Conservation (phyloP, 2,888 invertebrate species). For the Sminthurides aquaticus region DNA sequence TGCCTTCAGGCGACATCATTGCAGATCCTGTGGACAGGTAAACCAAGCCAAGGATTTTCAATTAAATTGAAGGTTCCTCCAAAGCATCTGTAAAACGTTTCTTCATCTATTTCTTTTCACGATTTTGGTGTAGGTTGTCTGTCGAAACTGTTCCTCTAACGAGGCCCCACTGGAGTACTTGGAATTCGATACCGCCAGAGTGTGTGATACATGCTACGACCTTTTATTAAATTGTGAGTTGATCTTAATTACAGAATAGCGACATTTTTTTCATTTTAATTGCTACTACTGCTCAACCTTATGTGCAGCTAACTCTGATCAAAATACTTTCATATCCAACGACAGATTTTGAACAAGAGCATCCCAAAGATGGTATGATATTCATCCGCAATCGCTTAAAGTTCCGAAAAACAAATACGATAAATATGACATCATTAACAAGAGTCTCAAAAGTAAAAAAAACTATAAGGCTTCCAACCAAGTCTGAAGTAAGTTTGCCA, state of each 20-base stretch:
- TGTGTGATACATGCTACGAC: constrained; percentile 53
- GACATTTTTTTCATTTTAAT: too few relatives aligned
- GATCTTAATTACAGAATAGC: neutral
- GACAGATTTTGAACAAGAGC: constrained; percentile 41
- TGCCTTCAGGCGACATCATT: constrained; percentile 60
- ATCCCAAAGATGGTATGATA: constrained; percentile 35
- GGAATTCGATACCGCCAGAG: constrained; percentile 50
- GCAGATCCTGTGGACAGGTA: constrained; percentile 58
- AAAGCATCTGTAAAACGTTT: neutral
- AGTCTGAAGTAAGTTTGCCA: constrained; percentile 46
- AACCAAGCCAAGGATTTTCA: neutral
- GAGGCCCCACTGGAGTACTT: constrained; percentile 53
- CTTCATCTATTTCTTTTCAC: too few relatives aligned
- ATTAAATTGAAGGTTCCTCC: neutral
- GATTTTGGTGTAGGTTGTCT: constrained; percentile 56
- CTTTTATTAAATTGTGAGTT: constrained; percentile 47
- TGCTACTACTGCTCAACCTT: neutral
- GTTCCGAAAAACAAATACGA: constrained; percentile 15
- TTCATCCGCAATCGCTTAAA: constrained; percentile 44
- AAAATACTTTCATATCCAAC: neutral
- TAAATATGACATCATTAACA: constrained; percentile 40
- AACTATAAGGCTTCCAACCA: constrained; percentile 44
- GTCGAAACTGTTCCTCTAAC: constrained; percentile 55
- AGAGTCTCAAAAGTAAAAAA: constrained; percentile 43
- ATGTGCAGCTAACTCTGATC: neutral